These are phyloP conservation scores for Nerophis ophidion DNA, from an alignment of 2,113 vertebrate species.

Conservation along the genomic window DNA sequence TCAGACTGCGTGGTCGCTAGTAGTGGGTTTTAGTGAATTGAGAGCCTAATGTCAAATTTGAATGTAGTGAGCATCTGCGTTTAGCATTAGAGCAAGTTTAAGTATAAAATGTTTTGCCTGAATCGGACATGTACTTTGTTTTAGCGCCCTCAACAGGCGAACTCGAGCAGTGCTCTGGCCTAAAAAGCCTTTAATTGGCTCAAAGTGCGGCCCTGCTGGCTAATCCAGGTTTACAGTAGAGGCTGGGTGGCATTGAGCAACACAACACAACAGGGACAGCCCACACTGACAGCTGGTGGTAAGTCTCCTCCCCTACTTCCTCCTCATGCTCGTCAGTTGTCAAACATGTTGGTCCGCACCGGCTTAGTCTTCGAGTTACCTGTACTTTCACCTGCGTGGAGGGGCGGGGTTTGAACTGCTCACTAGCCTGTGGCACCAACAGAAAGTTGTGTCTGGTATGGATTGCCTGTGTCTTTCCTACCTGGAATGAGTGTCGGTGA, in stretches of 20 bases:
- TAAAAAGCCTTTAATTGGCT: constrained; percentile 17
- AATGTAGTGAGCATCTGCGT: too few species aligned
- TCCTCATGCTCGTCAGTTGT: neutral
- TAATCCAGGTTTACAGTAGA: constrained; percentile 28
- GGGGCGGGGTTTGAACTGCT: constrained; percentile 19
- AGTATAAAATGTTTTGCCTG: too few species aligned
- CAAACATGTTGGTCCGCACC: neutral
- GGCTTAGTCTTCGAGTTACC: neutral
- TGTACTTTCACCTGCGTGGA: neutral
- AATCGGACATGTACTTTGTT: too few species aligned
- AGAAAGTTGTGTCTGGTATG: constrained; percentile 44
- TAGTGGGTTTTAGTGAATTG: too few species aligned
- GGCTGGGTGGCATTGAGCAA: constrained; percentile 1
- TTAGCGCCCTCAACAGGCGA: neutral
- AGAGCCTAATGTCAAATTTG: too few species aligned
- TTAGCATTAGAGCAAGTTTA: too few species aligned
- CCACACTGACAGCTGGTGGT: constrained; percentile 5
- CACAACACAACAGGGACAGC: neutral
- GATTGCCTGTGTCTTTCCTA: neutral
- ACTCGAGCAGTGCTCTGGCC: neutral
- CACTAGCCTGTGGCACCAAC: constrained; percentile 24
- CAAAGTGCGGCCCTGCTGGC: neutral
- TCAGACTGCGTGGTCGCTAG: too few species aligned
- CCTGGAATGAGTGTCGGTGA: constrained; percentile 48
- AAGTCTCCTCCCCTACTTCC: neutral